Evolutionary conservation across 2,888 invertebrate genomes (phyloP).

Genomic region (Xestobium rufovillosum): DNA sequence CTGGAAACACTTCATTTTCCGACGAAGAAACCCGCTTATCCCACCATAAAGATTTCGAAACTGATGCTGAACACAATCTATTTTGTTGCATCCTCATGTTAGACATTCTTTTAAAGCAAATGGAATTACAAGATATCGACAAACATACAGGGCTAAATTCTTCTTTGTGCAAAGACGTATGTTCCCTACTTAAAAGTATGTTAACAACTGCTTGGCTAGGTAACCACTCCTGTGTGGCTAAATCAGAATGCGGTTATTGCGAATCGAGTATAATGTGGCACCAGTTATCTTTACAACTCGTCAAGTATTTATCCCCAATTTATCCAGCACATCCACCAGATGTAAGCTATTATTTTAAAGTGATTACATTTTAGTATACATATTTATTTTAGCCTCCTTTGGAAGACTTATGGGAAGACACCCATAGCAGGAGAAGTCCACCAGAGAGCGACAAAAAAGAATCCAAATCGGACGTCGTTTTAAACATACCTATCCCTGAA

Average conservation of each 20-base stretch:
- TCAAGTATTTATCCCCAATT: constrained; percentile 71
- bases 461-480: constrained; percentile 54
- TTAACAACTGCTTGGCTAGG: constrained; percentile 67
- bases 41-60: constrained; percentile 60
- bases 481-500: constrained; percentile 61
- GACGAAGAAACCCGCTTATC: constrained; percentile 59
- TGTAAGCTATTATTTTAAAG: constrained; percentile 44
- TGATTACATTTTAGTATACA: constrained; percentile 10
- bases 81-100: constrained; percentile 95
- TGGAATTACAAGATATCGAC: constrained; percentile 81
- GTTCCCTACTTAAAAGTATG: constrained; percentile 67
- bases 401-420: constrained; percentile 64
- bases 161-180: constrained; percentile 65
- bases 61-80: constrained; percentile 69
- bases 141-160: constrained; percentile 73
- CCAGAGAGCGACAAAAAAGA: constrained; percentile 65
- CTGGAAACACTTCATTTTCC: constrained; percentile 59
- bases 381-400: constrained; percentile 48
- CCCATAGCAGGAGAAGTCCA: constrained; percentile 57
- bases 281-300: constrained; percentile 74
- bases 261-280: constrained; percentile 93
- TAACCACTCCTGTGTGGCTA: constrained; percentile 51
- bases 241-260: constrained; percentile 82
- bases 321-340: constrained; percentile 68
- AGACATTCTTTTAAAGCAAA: constrained; percentile 90